Conservation (phyloP, 2,113 vertebrate species). For the Clarias batrachus region DNA sequence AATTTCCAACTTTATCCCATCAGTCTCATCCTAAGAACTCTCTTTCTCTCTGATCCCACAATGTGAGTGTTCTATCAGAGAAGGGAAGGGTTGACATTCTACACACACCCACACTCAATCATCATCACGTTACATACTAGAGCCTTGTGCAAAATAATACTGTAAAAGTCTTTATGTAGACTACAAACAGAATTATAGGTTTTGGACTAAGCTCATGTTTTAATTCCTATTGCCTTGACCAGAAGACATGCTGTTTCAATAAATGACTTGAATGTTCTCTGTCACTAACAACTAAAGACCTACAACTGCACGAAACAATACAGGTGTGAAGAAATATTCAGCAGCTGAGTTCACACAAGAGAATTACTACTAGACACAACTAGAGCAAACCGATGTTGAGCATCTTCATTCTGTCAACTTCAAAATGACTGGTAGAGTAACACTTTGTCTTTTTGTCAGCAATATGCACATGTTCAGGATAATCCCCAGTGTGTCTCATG, state of each 20-base stretch:
- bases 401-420: not conserved
- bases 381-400: not conserved
- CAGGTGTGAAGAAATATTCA: not conserved
- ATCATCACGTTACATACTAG: not conserved
- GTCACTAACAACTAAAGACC: not conserved
- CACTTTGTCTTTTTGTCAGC: no score
- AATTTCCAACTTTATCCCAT: not conserved
- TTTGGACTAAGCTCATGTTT: not conserved
- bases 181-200: not conserved
- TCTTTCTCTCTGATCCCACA: not conserved
- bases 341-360: not conserved
- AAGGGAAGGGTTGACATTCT: not conserved
- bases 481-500: no score
- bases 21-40: not conserved
- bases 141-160: not conserved
- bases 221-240: not conserved
- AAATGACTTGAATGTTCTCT: not conserved
- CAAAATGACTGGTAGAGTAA: not conserved
- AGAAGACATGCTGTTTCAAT: not conserved
- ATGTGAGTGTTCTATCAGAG: not conserved
- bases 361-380: not conserved
- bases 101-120: not conserved
- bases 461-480: no score
- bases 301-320: not conserved
- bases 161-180: not conserved